Base-by-base conservation (phyloP, 2,888 invertebrate species). In the Eurytoma adleriae region DNA sequence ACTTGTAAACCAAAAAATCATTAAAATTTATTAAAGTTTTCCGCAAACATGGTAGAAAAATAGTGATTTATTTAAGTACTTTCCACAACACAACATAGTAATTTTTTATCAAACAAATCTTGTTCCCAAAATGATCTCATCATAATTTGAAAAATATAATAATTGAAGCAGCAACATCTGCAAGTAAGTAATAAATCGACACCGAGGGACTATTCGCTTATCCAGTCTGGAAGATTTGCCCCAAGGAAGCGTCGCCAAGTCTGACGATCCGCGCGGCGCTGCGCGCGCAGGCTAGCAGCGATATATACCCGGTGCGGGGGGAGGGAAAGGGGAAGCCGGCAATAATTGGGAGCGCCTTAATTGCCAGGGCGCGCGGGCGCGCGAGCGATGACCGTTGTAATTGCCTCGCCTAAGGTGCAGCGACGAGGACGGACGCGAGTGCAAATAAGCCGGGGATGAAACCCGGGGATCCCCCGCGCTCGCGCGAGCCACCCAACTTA, bases 291-390 rank as follows among this genome's bases (percentile, higher is more conserved):
- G n/a, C 16, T 7, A 2, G 5, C 18, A 3, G 16, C 56, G 5
- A 16, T 14, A 16, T 10, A 56, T n/a, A n/a, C n/a, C 7, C 18
- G 56, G 16, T 18, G 56, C 14, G 66, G 18, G 50, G 16, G n/a
- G 62, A 62, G 75, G 56, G 16, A 14, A 62, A 40, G 67, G 62
- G 40, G 71, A 68, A 54, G 82, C 82, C 76, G 86, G 86, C 84
- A 87, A 88, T 89, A 89, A 89, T 88, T 88, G 87, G 88, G 87
- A 87, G 87, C 87, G 87, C 86, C 87, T 87, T 89, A 89, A 88
- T 89, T 88, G 88, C 88, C 86, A 85, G 87, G 84, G 87, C 68
- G 62, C 30, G 78, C 48, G 52, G 20, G 73, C 71, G 77, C 70
- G 78, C 88, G 86, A 87, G 88, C 88, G 88, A 88, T 87, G 88